phyloP scores from a whole-genome alignment of 2,797 vertebrate genomes.

The Pygocentrus nattereri region DNA sequence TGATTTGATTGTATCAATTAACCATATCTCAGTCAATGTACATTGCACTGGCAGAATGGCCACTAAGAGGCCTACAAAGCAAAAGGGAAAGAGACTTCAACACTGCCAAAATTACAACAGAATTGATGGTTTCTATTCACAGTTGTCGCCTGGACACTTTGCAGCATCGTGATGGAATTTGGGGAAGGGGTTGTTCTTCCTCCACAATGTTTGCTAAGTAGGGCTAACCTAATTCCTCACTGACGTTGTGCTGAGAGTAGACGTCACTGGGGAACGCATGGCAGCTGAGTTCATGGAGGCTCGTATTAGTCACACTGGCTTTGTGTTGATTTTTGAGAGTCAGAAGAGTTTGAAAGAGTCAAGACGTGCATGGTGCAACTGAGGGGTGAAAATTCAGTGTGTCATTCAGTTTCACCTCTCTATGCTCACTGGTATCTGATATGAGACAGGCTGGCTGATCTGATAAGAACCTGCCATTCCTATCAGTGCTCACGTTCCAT shows the following conservation, averaged over 20 bases:
- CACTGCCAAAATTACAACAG: too few relatives aligned
- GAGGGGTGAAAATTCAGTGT: slow-evolving; percentile 25
- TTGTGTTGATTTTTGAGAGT: slow-evolving; percentile 17
- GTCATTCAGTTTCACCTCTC: slow-evolving; percentile 33
- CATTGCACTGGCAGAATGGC: too few relatives aligned
- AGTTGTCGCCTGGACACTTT: not conserved
- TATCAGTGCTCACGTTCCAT: slow-evolving; percentile 53
- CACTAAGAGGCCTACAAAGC: too few relatives aligned
- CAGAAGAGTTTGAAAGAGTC: slow-evolving; percentile 21
- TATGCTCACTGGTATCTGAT: slow-evolving; percentile 52
- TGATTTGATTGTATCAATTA: too few relatives aligned
- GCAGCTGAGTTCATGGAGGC: slow-evolving; percentile 26
- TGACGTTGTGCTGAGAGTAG: not conserved
- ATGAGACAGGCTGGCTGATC: slow-evolving; percentile 68
- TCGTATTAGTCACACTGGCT: slow-evolving; percentile 37
- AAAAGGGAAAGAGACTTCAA: too few relatives aligned
- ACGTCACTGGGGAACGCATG: slow-evolving; percentile 16
- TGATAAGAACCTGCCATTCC: slow-evolving; percentile 74
- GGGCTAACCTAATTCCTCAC: not conserved
- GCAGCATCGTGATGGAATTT: not conserved
- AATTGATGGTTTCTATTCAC: too few relatives aligned
- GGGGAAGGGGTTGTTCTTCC: not conserved
- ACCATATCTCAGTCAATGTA: too few relatives aligned
- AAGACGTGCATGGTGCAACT: slow-evolving; percentile 1
- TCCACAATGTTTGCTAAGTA: not conserved